These are phyloP conservation scores for Amorpha juglandis DNA, from an alignment of 2,888 invertebrate species.

Conservation along the genomic window DNA sequence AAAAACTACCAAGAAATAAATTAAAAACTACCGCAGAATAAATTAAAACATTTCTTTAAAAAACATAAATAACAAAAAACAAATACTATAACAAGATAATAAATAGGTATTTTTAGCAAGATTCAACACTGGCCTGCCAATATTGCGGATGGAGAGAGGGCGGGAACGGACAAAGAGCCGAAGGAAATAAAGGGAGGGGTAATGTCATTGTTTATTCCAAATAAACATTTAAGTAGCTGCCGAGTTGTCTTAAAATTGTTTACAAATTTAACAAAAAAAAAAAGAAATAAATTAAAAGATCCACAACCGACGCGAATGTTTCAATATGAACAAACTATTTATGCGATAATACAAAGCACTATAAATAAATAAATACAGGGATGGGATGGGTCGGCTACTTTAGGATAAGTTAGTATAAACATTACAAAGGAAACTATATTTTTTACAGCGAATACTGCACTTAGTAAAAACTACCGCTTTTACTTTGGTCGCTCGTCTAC, in stretches of 20 bases:
- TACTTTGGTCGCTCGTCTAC: neutral
- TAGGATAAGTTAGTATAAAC: conserved; percentile 59
- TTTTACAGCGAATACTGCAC: conserved; percentile 12
- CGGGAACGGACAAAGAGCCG: conserved; percentile 41
- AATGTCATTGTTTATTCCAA: conserved; percentile 82
- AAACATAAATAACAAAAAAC: conserved; percentile 80
- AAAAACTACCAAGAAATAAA: conserved; percentile 50
- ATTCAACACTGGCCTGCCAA: conserved; percentile 85
- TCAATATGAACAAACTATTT: conserved; percentile 40
- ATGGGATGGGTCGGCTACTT: conserved; percentile 61
- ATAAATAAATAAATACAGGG: conserved; percentile 76
- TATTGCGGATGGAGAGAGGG: conserved; percentile 67
- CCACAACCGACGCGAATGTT: conserved; percentile 62
- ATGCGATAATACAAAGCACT: conserved; percentile 70
- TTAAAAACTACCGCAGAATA: conserved; percentile 68
- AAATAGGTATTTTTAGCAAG: conserved; percentile 73
- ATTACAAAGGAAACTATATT: conserved; percentile 6
- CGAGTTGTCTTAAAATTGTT: conserved; percentile 72
- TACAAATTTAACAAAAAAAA: conserved; percentile 72
- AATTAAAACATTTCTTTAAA: conserved; percentile 75
- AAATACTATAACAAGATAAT: conserved; percentile 78
- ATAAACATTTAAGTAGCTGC: conserved; percentile 81
- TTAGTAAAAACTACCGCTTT: neutral
- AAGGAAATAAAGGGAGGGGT: conserved; percentile 34
- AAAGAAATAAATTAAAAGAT: conserved; percentile 67